These are phyloP conservation scores for Sebastes alutus DNA, from an alignment of 2,797 vertebrate genomes.

Conservation along the genomic window DNA sequence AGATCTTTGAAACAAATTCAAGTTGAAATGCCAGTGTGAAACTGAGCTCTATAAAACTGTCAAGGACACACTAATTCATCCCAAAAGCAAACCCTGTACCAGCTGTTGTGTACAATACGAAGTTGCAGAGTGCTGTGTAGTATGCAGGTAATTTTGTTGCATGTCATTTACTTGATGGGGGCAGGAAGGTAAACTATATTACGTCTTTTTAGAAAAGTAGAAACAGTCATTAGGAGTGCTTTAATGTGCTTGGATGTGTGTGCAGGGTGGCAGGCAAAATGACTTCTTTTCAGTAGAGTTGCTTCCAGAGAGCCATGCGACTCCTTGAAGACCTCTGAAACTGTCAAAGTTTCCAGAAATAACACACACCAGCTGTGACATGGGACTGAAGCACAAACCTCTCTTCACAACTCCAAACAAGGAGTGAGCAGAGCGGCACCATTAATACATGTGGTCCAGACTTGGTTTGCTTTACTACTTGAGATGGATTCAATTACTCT, in stretches of 20 bases:
- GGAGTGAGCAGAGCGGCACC: conserved; percentile 48
- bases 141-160: neutral
- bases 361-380: conserved; percentile 77
- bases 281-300: conserved; percentile 55
- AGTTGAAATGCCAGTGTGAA: conserved; percentile 33
- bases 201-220: neutral
- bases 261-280: conserved; percentile 31
- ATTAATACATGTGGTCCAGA: conserved; percentile 54
- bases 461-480: conserved; percentile 55
- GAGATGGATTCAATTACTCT: conserved; percentile 59
- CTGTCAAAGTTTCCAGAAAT: conserved; percentile 73
- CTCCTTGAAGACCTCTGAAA: conserved; percentile 79
- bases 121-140: neutral
- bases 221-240: neutral
- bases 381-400: conserved; percentile 71
- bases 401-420: conserved; percentile 47
- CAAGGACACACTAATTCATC: neutral
- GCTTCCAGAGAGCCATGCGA: conserved; percentile 71
- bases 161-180: neutral
- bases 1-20: conserved; percentile 25
- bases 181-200: neutral
- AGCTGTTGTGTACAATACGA: neutral
- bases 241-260: conserved; percentile 15
- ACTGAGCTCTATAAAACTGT: conserved; percentile 21
- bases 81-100: conserved; percentile 7